Evolutionary conservation across 2,113 vertebrate species (phyloP).

Genomic region (Heterochromis multidens): DNA sequence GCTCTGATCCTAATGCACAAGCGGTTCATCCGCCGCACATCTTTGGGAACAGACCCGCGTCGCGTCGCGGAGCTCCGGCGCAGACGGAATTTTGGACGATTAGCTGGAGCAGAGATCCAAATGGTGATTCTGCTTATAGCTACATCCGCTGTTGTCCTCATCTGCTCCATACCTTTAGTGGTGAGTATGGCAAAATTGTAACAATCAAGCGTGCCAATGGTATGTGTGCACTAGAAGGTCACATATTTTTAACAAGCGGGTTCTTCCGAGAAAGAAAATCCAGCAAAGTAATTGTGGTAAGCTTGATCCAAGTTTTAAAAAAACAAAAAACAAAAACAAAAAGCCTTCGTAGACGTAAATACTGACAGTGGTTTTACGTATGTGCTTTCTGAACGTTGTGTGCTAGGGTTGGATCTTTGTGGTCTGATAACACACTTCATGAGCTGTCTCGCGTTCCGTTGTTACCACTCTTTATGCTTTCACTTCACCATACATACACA

Average conservation of each 20-base stretch:
- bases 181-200: conserved; percentile 76
- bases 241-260: not conserved
- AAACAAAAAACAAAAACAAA: not conserved
- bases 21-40: conserved; percentile 90
- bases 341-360: not conserved
- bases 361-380: not conserved
- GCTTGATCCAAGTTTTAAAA: not conserved
- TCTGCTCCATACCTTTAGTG: conserved; percentile 97
- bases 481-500: not conserved
- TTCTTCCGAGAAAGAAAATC: not conserved
- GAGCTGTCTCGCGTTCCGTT: not conserved
- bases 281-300: not conserved
- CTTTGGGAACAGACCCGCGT: conserved; percentile 84
- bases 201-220: no score
- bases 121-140: conserved; percentile 96
- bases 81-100: conserved; percentile 85
- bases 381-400: not conserved
- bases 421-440: conserved; percentile 19
- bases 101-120: conserved; percentile 92
- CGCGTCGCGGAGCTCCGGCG: conserved; percentile 83
- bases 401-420: not conserved
- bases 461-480: not conserved
- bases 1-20: conserved; percentile 94
- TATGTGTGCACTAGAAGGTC: not conserved
- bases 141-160: conserved; percentile 89